Conservation (phyloP, 2,113 vertebrate species). For the Glaucidium brasilianum region DNA sequence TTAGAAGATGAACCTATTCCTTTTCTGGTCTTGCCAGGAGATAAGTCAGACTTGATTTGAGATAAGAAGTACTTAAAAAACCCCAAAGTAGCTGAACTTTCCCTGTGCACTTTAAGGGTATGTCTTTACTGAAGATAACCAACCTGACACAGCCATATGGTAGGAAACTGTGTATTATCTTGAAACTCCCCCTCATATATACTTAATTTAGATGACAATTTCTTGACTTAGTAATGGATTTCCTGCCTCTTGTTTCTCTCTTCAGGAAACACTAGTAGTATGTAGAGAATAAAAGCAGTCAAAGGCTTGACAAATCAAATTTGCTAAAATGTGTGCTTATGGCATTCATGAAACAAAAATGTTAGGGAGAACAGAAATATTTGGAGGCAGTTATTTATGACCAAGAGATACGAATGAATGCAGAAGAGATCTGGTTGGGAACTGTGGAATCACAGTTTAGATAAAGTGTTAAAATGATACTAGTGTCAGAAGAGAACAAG, state of each 20-base stretch:
- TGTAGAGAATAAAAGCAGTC: neutral
- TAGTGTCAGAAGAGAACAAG: neutral
- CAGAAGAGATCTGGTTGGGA: neutral
- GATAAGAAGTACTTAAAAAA: neutral
- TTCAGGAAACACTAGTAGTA: neutral
- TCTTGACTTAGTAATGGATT: neutral
- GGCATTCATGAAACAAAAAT: neutral
- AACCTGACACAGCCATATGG: constrained; percentile 33
- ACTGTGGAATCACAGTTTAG: neutral
- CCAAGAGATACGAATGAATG: neutral
- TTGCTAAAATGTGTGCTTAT: neutral
- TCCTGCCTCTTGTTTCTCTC: neutral
- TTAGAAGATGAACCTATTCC: neutral
- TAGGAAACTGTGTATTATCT: neutral
- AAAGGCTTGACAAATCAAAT: neutral
- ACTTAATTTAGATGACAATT: neutral
- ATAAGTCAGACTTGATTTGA: neutral
- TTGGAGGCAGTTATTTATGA: neutral
- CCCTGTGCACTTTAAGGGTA: neutral
- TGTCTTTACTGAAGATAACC: neutral
- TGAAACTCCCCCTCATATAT: neutral
- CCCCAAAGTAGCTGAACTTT: neutral
- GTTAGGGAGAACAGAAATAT: neutral
- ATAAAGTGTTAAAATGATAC: neutral
- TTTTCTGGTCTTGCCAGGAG: neutral